Conservation (phyloP, 2,113 vertebrate genomes). For the Hiodon alosoides region DNA sequence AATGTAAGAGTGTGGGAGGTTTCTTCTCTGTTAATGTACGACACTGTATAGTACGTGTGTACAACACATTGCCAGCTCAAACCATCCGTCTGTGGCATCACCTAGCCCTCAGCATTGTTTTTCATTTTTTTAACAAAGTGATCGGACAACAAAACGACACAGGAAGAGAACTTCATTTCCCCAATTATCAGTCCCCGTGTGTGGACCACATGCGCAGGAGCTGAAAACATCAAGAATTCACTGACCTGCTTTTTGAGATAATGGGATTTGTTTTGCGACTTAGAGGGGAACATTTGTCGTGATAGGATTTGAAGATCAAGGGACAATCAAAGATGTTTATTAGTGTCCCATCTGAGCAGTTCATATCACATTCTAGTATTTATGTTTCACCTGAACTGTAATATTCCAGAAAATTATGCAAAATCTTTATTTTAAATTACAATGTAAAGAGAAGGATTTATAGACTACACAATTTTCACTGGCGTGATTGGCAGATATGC, state of each 20-base stretch:
- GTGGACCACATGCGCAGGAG: constrained; percentile 36
- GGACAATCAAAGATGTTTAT: constrained; percentile 30
- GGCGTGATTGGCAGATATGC: not conserved
- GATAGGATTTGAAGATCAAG: constrained; percentile 54
- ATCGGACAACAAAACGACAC: not conserved
- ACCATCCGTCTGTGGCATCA: too few relatives aligned
- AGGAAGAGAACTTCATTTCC: not conserved
- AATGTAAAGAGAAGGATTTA: not conserved
- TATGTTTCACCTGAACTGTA: constrained; percentile 4
- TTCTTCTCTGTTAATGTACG: too few relatives aligned
- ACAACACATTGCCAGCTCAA: too few relatives aligned
- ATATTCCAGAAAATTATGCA: not conserved
- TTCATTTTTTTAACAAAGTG: not conserved
- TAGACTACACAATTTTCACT: not conserved
- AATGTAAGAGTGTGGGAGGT: too few relatives aligned
- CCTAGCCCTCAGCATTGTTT: not conserved
- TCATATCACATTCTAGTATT: constrained; percentile 10
- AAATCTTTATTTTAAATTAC: not conserved
- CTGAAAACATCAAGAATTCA: constrained; percentile 51
- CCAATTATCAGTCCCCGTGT: constrained; percentile 54
- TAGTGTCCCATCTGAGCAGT: constrained; percentile 19
- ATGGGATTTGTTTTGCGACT: constrained; percentile 33
- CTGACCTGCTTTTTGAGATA: constrained; percentile 42
- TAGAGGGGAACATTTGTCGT: constrained; percentile 46
- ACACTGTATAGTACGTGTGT: too few relatives aligned